Conservation (phyloP, 2,797 vertebrate species). For the Decapterus maruadsi region DNA sequence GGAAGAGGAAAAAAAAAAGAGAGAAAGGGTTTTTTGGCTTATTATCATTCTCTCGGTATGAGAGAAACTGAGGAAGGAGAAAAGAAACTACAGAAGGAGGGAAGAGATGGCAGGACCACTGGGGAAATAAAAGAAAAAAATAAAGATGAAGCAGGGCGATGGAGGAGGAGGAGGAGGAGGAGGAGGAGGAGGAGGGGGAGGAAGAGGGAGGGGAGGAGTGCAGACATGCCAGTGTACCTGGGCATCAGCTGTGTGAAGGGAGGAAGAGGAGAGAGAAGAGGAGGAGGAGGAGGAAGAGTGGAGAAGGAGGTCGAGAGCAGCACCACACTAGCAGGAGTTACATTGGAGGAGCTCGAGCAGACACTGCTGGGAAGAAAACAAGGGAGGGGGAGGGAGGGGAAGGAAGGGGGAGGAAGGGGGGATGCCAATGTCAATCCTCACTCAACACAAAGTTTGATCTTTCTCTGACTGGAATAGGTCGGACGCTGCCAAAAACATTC, state of each 20-base stretch:
- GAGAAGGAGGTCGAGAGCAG: conserved; percentile 87
- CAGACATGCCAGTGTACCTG: conserved; percentile 84
- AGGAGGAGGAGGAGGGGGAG: not conserved
- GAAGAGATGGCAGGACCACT: conserved; percentile 27
- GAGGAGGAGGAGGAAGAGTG: conserved; percentile 85
- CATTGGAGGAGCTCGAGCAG: conserved; percentile 83
- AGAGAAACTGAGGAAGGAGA: conserved; percentile 16
- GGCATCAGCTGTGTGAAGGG: conserved; percentile 83
- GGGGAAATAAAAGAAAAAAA: conserved; percentile 3
- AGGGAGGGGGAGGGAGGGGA: conserved; percentile 21
- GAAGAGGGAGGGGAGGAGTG: conserved; percentile 27
- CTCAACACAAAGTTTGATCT: conserved; percentile 48
- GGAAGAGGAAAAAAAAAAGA: not conserved
- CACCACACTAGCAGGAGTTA: conserved; percentile 84
- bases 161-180: too few relatives aligned
- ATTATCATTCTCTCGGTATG: conserved; percentile 30
- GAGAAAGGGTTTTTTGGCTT: conserved; percentile 22
- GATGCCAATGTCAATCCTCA: conserved; percentile 58
- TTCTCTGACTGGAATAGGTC: not conserved
- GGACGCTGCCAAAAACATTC: conserved; percentile 10
- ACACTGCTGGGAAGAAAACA: conserved; percentile 78
- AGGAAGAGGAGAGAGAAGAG: conserved; percentile 81
- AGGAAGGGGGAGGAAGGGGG: conserved; percentile 24
- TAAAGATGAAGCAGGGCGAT: too few relatives aligned
- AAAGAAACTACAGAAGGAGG: conserved; percentile 6